These are phyloP conservation scores for Phania funesta DNA, from an alignment of 2,888 invertebrate genomes.

Conservation along the genomic window DNA sequence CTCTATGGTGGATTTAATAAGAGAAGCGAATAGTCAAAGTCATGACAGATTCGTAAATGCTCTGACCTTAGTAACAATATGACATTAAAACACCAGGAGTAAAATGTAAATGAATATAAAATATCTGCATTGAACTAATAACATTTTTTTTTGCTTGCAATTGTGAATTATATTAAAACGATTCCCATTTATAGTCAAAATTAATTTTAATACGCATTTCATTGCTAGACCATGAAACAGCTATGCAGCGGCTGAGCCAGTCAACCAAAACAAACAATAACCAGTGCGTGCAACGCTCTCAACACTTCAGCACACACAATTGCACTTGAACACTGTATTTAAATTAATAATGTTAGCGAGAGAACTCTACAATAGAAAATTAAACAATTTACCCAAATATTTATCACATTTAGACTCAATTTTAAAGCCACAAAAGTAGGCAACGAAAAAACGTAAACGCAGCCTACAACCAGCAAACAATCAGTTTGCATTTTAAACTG, in stretches of 20 bases:
- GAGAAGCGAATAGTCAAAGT: no score
- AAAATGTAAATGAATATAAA: no score
- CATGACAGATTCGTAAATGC: no score
- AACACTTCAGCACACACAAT: background rate
- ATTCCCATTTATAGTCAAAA: conserved; percentile 25
- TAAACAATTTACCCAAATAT: conserved; percentile 56
- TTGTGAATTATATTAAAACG: background rate
- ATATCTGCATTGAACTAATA: background rate
- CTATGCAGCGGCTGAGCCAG: conserved; percentile 5
- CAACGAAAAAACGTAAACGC: conserved; percentile 1
- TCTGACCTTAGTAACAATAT: no score
- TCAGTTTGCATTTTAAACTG: background rate
- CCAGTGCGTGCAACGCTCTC: conserved; percentile 23
- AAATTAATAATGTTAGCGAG: conserved; percentile 57
- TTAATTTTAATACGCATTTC: conserved; percentile 43
- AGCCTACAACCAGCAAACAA: background rate
- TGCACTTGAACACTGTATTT: conserved; percentile 41
- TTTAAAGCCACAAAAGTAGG: conserved; percentile 42
- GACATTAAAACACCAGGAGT: no score
- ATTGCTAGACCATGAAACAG: conserved; percentile 41
- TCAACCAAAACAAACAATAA: conserved; percentile 11
- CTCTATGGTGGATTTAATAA: no score
- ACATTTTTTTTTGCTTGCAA: background rate
- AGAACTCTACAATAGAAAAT: conserved; percentile 42
- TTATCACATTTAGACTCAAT: conserved; percentile 48